These are phyloP conservation scores for Congeria kusceri DNA, from an alignment of 2,888 invertebrate species.

Conservation along the genomic window DNA sequence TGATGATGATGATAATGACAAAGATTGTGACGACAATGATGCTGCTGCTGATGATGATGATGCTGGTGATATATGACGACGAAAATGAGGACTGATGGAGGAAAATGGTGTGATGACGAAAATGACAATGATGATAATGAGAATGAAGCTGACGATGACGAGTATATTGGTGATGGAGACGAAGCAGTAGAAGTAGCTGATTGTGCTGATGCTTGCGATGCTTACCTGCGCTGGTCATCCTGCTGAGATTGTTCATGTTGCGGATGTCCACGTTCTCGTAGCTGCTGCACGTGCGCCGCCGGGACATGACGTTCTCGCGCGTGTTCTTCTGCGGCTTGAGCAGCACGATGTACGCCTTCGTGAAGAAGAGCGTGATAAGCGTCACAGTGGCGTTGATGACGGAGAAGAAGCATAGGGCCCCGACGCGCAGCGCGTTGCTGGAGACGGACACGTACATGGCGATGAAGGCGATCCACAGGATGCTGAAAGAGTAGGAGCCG, in stretches of 20 bases:
- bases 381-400: conserved; percentile 87
- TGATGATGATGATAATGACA: too few relatives aligned
- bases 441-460: conserved; percentile 87
- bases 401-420: conserved; percentile 87
- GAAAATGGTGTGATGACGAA: too few relatives aligned
- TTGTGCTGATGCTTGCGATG: too few relatives aligned
- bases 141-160: too few relatives aligned
- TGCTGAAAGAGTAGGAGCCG: conserved; percentile 87
- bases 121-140: too few relatives aligned
- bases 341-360: conserved; percentile 88
- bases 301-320: conserved; percentile 87
- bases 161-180: too few relatives aligned
- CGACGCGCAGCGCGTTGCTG: conserved; percentile 86
- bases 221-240: conserved; percentile 62
- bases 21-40: too few relatives aligned
- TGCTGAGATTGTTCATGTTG: conserved; percentile 50
- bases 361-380: conserved; percentile 87
- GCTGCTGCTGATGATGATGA: too few relatives aligned
- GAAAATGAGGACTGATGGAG: too few relatives aligned
- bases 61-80: too few relatives aligned
- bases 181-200: too few relatives aligned
- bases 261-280: conserved; percentile 51
- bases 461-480: conserved; percentile 88
- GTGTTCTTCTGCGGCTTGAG: conserved; percentile 88
- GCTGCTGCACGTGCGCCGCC: conserved; percentile 48